phyloP scores from a whole-genome alignment of 1,140 invertebrate genomes.

The Atta colombica region DNA sequence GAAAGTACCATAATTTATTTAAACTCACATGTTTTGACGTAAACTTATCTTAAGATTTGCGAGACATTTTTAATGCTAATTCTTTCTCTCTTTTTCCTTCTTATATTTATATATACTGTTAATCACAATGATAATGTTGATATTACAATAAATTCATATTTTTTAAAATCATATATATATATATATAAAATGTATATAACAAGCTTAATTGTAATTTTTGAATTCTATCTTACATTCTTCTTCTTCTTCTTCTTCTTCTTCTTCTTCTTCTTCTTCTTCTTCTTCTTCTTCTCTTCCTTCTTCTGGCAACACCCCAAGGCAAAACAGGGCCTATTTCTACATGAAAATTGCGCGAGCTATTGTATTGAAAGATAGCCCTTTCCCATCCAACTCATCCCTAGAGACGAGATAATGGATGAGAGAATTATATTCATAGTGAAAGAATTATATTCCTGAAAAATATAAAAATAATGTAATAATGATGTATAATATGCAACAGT shows the following conservation, averaged over 20 bases:
- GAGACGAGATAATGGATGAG: conserved; percentile 83
- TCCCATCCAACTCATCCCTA: conserved; percentile 82
- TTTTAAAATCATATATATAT: no score
- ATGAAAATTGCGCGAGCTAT: conserved; percentile 1
- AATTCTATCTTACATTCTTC: no score
- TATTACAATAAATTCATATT: no score
- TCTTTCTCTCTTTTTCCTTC: conserved; percentile 31
- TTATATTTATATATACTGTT: no score
- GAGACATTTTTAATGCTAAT: conserved; percentile 32
- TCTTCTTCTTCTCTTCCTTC: no score
- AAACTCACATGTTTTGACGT: not conserved
- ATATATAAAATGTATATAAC: no score
- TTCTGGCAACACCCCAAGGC: no score
- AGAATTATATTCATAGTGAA: conserved; percentile 83
- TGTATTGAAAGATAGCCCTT: conserved; percentile 79
- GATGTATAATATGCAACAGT: conserved; percentile 50
- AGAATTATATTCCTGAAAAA: conserved; percentile 77
- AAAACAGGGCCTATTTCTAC: no score
- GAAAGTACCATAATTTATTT: conserved; percentile 45
- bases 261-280: no score
- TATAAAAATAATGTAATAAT: not conserved
- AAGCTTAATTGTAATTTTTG: no score
- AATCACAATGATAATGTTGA: no score
- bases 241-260: no score
- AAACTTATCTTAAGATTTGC: conserved; percentile 27